A percentile compares a stretch with the other conserved stretches of the same genome.
Conservation (phyloP, 1,140 invertebrate genomes). For the Caenorhabditis latens region DNA sequence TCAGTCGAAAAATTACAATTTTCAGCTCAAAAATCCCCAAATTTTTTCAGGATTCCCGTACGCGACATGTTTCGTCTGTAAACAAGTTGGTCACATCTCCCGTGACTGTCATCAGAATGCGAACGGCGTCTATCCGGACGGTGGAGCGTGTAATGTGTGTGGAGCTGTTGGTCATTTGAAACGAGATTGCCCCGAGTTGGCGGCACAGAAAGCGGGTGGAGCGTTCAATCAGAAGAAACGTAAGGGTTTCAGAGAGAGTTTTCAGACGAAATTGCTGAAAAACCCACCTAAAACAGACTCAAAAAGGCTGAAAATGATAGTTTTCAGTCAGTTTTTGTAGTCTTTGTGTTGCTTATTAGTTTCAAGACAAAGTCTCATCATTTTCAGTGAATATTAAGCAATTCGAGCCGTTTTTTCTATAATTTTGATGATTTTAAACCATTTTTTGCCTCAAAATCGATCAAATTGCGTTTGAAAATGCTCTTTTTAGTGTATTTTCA, state of each 20-base stretch:
- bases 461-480: too few species aligned
- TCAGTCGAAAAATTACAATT: not conserved
- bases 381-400: too few species aligned
- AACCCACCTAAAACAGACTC: too few species aligned
- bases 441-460: too few species aligned
- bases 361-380: too few species aligned
- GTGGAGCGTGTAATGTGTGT: slow-evolving; percentile 86
- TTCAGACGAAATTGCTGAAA: too few species aligned
- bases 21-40: not conserved
- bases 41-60: slow-evolving; percentile 82
- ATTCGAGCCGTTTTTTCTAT: too few species aligned
- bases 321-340: too few species aligned
- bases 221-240: slow-evolving; percentile 58
- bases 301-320: too few species aligned
- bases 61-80: slow-evolving; percentile 82
- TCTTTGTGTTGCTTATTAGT: too few species aligned
- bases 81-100: slow-evolving; percentile 79
- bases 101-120: slow-evolving; percentile 79
- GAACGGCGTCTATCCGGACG: slow-evolving; percentile 88
- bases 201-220: slow-evolving; percentile 74
- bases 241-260: not conserved
- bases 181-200: slow-evolving; percentile 83
- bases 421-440: too few species aligned
- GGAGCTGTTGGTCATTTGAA: slow-evolving; percentile 88
- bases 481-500: too few species aligned